phyloP scores from a whole-genome alignment of 2,888 invertebrate species.

The Gibbula magus region DNA sequence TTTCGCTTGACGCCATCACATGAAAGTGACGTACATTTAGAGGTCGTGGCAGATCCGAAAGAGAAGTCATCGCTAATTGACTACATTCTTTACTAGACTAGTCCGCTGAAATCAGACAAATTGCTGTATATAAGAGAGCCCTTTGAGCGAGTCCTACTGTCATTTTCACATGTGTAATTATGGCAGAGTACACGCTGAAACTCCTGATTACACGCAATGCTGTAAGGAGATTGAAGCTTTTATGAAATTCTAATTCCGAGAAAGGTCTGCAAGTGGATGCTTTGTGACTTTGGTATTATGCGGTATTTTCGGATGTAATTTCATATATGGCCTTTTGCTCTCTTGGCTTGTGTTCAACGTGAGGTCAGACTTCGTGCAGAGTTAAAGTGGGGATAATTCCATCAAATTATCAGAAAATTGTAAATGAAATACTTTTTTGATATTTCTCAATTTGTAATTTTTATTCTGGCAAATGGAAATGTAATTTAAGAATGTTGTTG shows the following conservation, averaged over 20 bases:
- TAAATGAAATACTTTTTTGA: no score
- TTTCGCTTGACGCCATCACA: background rate
- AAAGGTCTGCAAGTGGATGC: background rate
- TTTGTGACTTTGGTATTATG: background rate
- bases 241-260: constrained; percentile 3
- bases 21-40: background rate
- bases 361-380: background rate
- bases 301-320: background rate
- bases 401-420: no score
- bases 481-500: no score
- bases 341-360: background rate
- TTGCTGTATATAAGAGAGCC: background rate
- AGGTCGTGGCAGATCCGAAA: background rate
- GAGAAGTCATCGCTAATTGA: background rate
- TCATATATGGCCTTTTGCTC: background rate
- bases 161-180: constrained; percentile 10
- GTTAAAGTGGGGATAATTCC: no score
- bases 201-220: constrained; percentile 5
- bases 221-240: constrained; percentile 15
- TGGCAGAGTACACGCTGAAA: background rate
- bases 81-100: background rate
- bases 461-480: no score
- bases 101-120: constrained; percentile 1
- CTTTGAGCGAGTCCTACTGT: constrained; percentile 13
- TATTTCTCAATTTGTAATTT: no score